Evolutionary conservation across 2,888 invertebrate genomes (phyloP).

Genomic region (Toxonevra muliebris): DNA sequence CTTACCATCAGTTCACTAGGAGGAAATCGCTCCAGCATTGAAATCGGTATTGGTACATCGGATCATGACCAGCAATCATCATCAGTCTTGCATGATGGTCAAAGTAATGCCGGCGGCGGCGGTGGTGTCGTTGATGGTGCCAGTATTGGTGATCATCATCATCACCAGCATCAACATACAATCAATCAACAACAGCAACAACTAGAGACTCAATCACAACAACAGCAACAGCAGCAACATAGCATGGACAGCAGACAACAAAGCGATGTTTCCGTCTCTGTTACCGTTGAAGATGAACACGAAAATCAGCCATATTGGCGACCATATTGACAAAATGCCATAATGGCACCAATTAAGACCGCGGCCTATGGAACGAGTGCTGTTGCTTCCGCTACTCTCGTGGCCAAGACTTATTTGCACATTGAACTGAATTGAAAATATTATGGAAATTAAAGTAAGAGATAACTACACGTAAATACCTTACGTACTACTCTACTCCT

Average conservation of each 20-base stretch:
- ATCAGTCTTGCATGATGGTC: slow-evolving; percentile 23
- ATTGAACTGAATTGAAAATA: slow-evolving; percentile 54
- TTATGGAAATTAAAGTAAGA: background rate
- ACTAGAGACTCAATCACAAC: slow-evolving; percentile 57
- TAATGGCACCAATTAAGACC: background rate
- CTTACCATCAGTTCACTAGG: slow-evolving; percentile 70
- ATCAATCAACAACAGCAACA: slow-evolving; percentile 61
- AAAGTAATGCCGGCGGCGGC: slow-evolving; percentile 24
- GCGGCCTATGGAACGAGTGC: no score
- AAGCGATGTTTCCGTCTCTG: slow-evolving; percentile 28
- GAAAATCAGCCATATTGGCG: slow-evolving; percentile 74
- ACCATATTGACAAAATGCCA: slow-evolving; percentile 71
- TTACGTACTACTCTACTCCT: background rate
- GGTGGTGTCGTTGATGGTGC: slow-evolving; percentile 28
- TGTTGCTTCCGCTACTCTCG: slow-evolving; percentile 25
- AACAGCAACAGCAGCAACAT: slow-evolving; percentile 37
- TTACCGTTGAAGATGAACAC: slow-evolving; percentile 57
- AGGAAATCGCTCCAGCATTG: slow-evolving; percentile 67
- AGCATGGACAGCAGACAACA: slow-evolving; percentile 18
- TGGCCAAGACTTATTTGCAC: slow-evolving; percentile 48
- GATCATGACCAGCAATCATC: slow-evolving; percentile 51
- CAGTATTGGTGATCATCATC: background rate
- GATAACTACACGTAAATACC: slow-evolving; percentile 3
- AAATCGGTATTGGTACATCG: slow-evolving; percentile 66
- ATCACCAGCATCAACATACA: slow-evolving; percentile 62